phyloP scores from a whole-genome alignment of 2,113 vertebrate species.

The Nannobrachium achirus region DNA sequence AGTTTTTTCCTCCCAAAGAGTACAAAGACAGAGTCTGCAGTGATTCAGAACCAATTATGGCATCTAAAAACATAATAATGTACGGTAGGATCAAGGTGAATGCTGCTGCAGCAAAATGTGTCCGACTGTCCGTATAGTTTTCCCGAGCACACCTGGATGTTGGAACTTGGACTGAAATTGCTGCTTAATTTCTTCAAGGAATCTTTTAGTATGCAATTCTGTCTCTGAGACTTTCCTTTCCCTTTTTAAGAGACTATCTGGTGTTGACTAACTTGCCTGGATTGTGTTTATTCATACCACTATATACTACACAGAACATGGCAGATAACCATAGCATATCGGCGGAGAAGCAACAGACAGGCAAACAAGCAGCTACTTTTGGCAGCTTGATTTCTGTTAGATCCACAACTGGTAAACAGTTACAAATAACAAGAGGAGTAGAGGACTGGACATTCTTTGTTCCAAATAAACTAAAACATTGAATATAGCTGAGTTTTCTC shows the following conservation, averaged over 20 bases:
- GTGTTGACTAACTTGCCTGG: conserved; percentile 3
- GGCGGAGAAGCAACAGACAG: conserved; percentile 5
- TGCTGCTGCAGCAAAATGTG: too few relatives aligned
- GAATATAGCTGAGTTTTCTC: not conserved
- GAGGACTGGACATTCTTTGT: not conserved
- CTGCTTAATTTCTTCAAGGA: too few relatives aligned
- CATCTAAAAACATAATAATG: not conserved
- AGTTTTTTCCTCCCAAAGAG: conserved; percentile 10
- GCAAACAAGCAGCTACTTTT: not conserved
- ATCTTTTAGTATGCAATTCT: too few relatives aligned
- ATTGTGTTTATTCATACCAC: conserved; percentile 55
- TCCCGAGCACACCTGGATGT: too few relatives aligned
- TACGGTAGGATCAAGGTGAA: too few relatives aligned
- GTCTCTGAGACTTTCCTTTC: too few relatives aligned
- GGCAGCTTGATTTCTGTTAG: conserved; percentile 1
- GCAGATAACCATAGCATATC: conserved; percentile 36
- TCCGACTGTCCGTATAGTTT: too few relatives aligned
- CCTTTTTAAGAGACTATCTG: not conserved
- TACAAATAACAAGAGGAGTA: not conserved
- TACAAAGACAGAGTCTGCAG: conserved; percentile 9
- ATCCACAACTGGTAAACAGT: not conserved
- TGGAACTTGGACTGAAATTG: too few relatives aligned
- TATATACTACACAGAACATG: not conserved
- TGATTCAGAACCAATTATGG: conserved; percentile 15
- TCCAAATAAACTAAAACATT: conserved; percentile 4